These are phyloP conservation scores for Pissodes strobi DNA, from an alignment of 1,140 invertebrate species.

Conservation along the genomic window DNA sequence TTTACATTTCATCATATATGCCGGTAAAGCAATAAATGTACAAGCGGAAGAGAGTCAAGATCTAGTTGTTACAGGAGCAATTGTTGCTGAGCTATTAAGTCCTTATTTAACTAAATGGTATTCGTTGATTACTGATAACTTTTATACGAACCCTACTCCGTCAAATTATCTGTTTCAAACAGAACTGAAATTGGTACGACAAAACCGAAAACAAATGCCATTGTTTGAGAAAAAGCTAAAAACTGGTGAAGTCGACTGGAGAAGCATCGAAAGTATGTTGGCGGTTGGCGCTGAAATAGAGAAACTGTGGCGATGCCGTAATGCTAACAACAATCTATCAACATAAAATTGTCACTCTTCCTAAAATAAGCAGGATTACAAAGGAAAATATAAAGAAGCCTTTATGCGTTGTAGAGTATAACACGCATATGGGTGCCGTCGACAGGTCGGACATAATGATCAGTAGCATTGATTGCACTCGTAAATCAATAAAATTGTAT, in stretches of 20 bases:
- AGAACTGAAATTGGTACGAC: neutral
- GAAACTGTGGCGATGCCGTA: neutral
- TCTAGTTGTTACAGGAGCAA: neutral
- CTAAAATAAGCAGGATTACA: too few species aligned
- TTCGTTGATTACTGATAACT: neutral
- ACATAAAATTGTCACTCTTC: neutral
- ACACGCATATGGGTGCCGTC: too few species aligned
- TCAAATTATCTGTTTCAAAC: neutral
- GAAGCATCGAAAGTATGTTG: neutral
- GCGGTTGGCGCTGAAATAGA: neutral
- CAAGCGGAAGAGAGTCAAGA: neutral
- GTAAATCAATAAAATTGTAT: neutral
- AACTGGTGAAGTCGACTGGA: too few species aligned
- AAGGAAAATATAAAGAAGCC: too few species aligned
- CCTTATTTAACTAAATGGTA: neutral
- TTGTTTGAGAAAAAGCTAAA: neutral
- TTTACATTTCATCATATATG: neutral
- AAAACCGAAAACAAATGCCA: too few species aligned
- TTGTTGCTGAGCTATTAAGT: neutral
- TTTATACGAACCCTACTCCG: neutral
- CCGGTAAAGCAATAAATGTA: neutral
- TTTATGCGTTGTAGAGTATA: too few species aligned
- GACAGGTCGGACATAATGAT: too few species aligned
- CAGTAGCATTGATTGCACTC: too few species aligned
- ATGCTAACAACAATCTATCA: neutral